Evolutionary conservation across 2,888 invertebrate genomes (phyloP).

Genomic region (Zygogramma bicolorata): DNA sequence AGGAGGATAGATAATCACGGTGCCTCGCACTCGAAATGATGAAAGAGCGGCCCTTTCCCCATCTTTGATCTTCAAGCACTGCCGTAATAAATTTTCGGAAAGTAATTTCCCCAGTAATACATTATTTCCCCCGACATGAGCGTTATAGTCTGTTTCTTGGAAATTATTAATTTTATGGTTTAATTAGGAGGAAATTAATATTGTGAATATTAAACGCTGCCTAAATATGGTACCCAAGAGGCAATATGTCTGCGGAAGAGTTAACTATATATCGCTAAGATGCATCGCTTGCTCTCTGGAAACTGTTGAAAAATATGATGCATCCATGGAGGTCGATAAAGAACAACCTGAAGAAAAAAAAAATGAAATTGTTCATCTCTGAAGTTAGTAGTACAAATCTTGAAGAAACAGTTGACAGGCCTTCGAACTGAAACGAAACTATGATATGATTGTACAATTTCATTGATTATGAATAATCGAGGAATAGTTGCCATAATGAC

Average conservation of each 20-base stretch:
- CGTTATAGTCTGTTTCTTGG: conserved; percentile 3
- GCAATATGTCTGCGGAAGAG: not conserved
- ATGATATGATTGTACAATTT: too few relatives aligned
- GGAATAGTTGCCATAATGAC: too few relatives aligned
- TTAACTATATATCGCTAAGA: too few relatives aligned
- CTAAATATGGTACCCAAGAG: not conserved
- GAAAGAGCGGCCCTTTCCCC: not conserved
- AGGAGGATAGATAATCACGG: not conserved
- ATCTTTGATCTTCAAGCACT: not conserved
- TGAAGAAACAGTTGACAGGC: too few relatives aligned
- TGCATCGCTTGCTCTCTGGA: too few relatives aligned
- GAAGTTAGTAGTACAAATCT: too few relatives aligned
- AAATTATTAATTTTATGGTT: conserved; percentile 7
- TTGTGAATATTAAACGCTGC: not conserved
- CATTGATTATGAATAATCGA: too few relatives aligned
- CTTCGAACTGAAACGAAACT: too few relatives aligned
- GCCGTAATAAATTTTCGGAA: conserved; percentile 11
- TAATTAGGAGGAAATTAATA: conserved; percentile 10
- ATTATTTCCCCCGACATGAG: conserved; percentile 1
- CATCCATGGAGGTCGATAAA: too few relatives aligned
- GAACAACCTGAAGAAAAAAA: too few relatives aligned
- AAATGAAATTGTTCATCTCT: too few relatives aligned
- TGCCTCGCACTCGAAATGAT: not conserved
- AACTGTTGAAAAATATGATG: too few relatives aligned
- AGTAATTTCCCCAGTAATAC: conserved; percentile 13